Evolutionary conservation across 2,797 vertebrate genomes (phyloP), one percentile per base, ranked within the genome.

Genomic region (Capromys pilorides): DNA sequence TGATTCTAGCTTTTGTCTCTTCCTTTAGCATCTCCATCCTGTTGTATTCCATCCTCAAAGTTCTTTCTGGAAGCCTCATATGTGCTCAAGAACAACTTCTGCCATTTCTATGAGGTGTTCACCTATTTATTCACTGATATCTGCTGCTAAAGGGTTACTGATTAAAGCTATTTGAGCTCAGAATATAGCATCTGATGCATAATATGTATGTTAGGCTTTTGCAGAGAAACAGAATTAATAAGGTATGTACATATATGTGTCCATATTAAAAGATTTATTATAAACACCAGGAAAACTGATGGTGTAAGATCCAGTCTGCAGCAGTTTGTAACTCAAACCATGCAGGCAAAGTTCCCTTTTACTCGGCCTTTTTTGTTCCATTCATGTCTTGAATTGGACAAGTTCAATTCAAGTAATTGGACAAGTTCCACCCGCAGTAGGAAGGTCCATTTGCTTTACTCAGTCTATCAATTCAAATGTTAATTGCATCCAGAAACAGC

Each of bases 1-100:
- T 86, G 69, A 26, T 31, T 88, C 57, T n/a, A 54, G 14, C 39
- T 61, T 86, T 94, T 66, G 78, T 11, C 18, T 31, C n/a, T 88
- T 92, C 18, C 89, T 94, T 96, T 83, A 89, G 41, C 10, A 28
- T 51, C 11, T 31, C 54, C 14, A 67, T 57, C 59, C 79, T 93
- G 22, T 86, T 49, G 16, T 91, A 86, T 85, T 49, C 6, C 26
- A 21, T 31, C 9, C 75, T 88, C 57, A 86, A 54, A 8, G 69
- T 86, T 91, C 62, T 69, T 90, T 83, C 77, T 61, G 51, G 83
- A 86, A 81, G 18, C 24, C 57, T 85, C 59, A 49, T 4, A 8
- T n/a, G 41, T 51, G 7, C 36, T 73, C 73, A 67, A 36, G 36
- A 66, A 67, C 61, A 86, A 49, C 36, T n/a, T 78, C 18, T 61